A percentile compares a stretch with the other conserved stretches of the same genome.
phyloP scores from a whole-genome alignment of 2,888 invertebrate genomes.

The Invenusta paracnida region DNA sequence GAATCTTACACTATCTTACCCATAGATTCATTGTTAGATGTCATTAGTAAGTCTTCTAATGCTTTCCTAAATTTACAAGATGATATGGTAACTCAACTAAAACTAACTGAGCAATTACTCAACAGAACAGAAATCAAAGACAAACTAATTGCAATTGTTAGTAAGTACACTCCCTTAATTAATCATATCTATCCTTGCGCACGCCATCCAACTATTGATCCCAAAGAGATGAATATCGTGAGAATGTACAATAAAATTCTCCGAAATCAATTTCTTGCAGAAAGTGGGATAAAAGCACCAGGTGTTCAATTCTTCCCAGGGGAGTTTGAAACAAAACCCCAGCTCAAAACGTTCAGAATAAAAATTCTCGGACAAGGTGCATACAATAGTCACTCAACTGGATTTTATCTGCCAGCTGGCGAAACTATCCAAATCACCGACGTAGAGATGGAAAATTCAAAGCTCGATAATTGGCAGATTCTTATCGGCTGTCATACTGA shows the following conservation, averaged over 20 bases:
- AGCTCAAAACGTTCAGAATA: background rate
- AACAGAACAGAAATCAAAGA: background rate
- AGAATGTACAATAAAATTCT: background rate
- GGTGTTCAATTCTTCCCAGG: slow-evolving; percentile 34
- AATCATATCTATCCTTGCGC: slow-evolving; percentile 10
- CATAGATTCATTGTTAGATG: background rate
- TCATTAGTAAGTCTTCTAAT: background rate
- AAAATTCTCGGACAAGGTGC: background rate
- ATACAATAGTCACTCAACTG: background rate
- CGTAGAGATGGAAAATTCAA: background rate
- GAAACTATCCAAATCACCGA: background rate
- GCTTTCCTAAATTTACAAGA: background rate
- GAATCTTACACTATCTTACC: background rate
- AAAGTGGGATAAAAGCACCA: slow-evolving; percentile 28
- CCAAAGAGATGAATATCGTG: background rate
- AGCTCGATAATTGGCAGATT: background rate
- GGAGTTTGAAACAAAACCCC: slow-evolving; percentile 7
- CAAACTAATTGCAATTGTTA: background rate
- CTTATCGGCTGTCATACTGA: slow-evolving; percentile 31
- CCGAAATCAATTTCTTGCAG: slow-evolving; percentile 28
- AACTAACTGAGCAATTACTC: background rate
- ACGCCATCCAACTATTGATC: background rate
- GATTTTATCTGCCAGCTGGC: slow-evolving; percentile 32
- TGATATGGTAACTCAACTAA: background rate
- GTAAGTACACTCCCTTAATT: background rate